Conservation (phyloP, 2,797 vertebrate species). For the Manis javanica region DNA sequence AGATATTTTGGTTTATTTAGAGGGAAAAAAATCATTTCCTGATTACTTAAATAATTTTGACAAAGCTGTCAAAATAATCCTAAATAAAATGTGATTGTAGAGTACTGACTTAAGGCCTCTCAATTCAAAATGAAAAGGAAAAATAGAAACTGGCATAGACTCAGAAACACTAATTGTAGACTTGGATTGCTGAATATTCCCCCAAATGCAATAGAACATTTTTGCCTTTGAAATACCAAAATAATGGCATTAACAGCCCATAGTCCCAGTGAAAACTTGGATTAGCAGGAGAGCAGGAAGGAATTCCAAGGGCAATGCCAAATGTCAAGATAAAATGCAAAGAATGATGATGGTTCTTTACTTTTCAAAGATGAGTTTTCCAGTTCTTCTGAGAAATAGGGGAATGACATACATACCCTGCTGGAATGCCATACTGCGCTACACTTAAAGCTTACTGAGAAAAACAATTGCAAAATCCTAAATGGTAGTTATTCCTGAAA, state of each 20-base stretch:
- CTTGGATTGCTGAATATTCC: slow-evolving; percentile 14
- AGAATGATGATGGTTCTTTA: background rate
- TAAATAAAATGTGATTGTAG: slow-evolving; percentile 24
- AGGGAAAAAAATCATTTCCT: background rate
- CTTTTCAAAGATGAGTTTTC: slow-evolving; percentile 63
- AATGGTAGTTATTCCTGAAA: background rate
- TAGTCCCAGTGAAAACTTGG: slow-evolving; percentile 43
- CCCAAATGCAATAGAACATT: slow-evolving; percentile 53
- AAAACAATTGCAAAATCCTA: background rate
- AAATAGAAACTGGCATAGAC: background rate
- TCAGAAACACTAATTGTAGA: slow-evolving; percentile 40
- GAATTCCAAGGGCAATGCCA: slow-evolving; percentile 61
- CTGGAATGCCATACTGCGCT: background rate
- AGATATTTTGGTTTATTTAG: slow-evolving; percentile 23
- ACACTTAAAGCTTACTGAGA: background rate
- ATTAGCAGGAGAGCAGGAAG: background rate
- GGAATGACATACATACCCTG: fast-evolving
- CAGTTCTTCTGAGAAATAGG: background rate
- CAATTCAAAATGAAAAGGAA: slow-evolving; percentile 39
- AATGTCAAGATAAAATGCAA: slow-evolving; percentile 64
- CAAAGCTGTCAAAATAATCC: slow-evolving; percentile 28
- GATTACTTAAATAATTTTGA: slow-evolving; percentile 37
- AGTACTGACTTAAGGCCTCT: background rate
- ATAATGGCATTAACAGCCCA: slow-evolving; percentile 67
- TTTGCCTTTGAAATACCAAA: slow-evolving; percentile 67